phyloP scores from a whole-genome alignment of 2,113 vertebrate species.

The Copsychus sechellarum region DNA sequence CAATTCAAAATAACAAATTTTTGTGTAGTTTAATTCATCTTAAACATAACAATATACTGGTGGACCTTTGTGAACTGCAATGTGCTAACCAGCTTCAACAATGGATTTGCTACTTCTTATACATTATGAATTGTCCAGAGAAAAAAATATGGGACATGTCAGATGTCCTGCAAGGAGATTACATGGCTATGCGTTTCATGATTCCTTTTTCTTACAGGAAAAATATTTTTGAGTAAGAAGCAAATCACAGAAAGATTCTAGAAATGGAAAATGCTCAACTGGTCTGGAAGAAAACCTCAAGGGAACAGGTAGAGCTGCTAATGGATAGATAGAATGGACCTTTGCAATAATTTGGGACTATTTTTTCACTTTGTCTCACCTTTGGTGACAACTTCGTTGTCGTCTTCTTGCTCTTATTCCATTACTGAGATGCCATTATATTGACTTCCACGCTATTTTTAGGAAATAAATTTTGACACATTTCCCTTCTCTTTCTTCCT shows the following conservation, averaged over 20 bases:
- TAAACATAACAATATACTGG: not conserved
- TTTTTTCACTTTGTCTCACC: not conserved
- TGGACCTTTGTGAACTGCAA: not conserved
- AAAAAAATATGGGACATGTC: fast-evolving
- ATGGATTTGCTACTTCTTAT: not conserved
- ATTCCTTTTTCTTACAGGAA: not conserved
- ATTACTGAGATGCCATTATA: not conserved
- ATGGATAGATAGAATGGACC: not conserved
- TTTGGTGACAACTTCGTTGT: not conserved
- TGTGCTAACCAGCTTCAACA: not conserved
- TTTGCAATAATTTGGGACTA: not conserved
- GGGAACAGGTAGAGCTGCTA: not conserved
- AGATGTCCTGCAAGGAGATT: not conserved
- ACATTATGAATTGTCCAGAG: not conserved
- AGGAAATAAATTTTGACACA: not conserved
- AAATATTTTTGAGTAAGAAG: not conserved
- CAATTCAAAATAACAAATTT: not conserved
- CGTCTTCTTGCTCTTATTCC: not conserved
- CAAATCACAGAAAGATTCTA: not conserved
- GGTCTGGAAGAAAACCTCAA: not conserved
- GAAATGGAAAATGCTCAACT: not conserved
- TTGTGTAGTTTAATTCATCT: not conserved
- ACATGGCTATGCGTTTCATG: not conserved
- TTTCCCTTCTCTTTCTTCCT: not conserved
- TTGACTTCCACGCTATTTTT: not conserved